Conservation (phyloP, 2,113 vertebrate species). For the Pyxicephalus adspersus region DNA sequence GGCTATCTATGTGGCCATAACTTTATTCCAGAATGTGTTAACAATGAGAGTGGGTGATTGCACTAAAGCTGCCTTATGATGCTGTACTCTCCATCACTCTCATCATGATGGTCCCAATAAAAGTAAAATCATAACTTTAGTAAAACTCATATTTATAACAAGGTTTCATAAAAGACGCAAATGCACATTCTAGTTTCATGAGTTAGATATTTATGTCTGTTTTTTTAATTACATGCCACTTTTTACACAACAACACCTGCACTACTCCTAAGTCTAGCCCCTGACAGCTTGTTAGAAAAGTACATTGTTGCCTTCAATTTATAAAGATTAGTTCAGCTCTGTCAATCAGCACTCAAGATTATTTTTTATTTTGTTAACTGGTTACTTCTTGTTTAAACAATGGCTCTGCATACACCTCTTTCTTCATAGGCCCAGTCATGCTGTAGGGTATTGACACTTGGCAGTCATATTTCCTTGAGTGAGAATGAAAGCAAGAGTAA, state of each 20-base stretch:
- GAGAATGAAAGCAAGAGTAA: constrained; percentile 45
- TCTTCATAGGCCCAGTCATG: constrained; percentile 40
- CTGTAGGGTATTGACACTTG: constrained; percentile 46
- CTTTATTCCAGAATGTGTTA: no score
- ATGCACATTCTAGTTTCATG: background rate
- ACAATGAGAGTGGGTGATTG: no score
- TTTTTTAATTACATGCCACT: constrained; percentile 3
- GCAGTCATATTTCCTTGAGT: constrained; percentile 45
- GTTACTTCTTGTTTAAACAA: constrained; percentile 53
- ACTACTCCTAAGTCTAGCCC: constrained; percentile 37
- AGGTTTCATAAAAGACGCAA: no score
- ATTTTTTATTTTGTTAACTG: constrained; percentile 35
- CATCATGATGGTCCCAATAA: no score
- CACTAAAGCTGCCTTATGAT: no score
- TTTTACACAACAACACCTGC: constrained; percentile 34
- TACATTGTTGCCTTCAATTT: constrained; percentile 4
- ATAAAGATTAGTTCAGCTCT: constrained; percentile 36
- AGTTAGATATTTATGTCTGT: background rate
- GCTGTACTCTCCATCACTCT: no score
- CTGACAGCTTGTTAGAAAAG: constrained; percentile 4
- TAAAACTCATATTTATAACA: no score
- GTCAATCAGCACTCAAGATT: constrained; percentile 45
- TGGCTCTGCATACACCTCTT: constrained; percentile 23
- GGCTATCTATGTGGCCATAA: no score
- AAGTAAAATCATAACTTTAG: no score